Evolutionary conservation across 2,113 vertebrate genomes (phyloP), one percentile per base, ranked within the genome.

Genomic region (Grus americana): DNA sequence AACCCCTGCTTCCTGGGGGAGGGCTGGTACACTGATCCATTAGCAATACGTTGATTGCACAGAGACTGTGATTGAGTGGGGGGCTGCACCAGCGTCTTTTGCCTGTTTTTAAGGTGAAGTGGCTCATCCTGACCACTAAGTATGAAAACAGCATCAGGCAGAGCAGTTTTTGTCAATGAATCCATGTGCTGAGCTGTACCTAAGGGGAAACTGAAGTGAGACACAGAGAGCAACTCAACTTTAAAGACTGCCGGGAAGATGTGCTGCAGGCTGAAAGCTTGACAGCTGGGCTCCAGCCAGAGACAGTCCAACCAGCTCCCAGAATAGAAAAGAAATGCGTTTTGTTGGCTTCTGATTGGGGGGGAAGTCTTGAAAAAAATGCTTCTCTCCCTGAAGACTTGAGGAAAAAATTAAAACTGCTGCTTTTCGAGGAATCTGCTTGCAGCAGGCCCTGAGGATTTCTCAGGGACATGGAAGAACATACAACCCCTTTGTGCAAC

Each of bases 31-130:
- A 20, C 4, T 1, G 27, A 29, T 12, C 50, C 46, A 5, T n/a
- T 1, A 36, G 76, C 47, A 34, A 18, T 1, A 14, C 1, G 9
- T 1, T 34, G 15, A 10, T 0, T 15, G 74, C 68, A 5, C 14
- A 32, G 29, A 21, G 55, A 47, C 72, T 42, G 54, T 2, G 55
- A 4, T 4, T 5, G 2, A 63, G 30, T 0, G 4, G 54, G 46
- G 58, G 58, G 29, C 11, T 29, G 10, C 58, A 93, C 5, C 58
- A 42, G 47, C 34, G 38, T 5, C 40, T 49, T 49, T 23, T 13
- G n/a, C 38, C 40, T 36, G 24, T 38, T 54, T 20, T 10, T 38
- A 27, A 42, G 58, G 27, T 34, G 46, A 86, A 74, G 75, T 9
- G 80, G 29, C 63, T 86, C 21, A 38, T 54, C 73, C 55, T 54